phyloP scores from a whole-genome alignment of 2,797 vertebrate genomes.

The Parambassis ranga region DNA sequence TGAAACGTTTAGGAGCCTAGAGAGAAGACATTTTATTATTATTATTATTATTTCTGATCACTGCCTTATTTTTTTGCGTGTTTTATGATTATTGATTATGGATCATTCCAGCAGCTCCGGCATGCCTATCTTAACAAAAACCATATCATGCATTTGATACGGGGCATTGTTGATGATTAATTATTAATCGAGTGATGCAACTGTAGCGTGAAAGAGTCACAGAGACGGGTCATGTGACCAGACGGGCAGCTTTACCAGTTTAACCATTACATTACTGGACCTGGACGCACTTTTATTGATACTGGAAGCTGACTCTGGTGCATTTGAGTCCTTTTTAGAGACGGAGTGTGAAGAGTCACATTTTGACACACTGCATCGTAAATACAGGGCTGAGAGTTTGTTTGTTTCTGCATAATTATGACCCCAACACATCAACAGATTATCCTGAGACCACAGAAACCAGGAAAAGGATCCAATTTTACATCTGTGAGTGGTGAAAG shows the following conservation, averaged over 20 bases:
- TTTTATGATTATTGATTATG: conserved; percentile 30
- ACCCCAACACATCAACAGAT: too few relatives aligned
- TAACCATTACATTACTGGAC: too few relatives aligned
- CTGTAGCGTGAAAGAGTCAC: not conserved
- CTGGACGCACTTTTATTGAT: too few relatives aligned
- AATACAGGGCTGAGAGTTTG: too few relatives aligned
- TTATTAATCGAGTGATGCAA: not conserved
- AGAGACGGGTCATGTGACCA: not conserved
- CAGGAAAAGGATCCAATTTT: too few relatives aligned
- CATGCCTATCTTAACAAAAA: conserved; percentile 19
- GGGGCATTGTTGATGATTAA: conserved; percentile 25
- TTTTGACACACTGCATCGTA: too few relatives aligned
- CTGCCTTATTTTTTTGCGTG: conserved; percentile 58
- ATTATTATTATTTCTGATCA: conserved; percentile 18
- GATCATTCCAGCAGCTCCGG: conserved; percentile 59
- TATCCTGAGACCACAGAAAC: too few relatives aligned
- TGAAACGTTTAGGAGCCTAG: conserved; percentile 8
- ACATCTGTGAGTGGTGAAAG: too few relatives aligned
- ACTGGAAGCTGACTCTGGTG: too few relatives aligned
- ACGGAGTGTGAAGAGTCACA: too few relatives aligned
- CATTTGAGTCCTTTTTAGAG: too few relatives aligned
- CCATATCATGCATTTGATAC: conserved; percentile 32
- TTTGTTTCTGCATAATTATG: too few relatives aligned
- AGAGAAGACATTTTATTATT: conserved; percentile 11
- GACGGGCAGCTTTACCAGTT: not conserved